Percentiles rank a stretch among this genome's conserved stretches.
Evolutionary conservation across 2,797 vertebrate species (phyloP).

Genomic region (Anolis apletophallus): DNA sequence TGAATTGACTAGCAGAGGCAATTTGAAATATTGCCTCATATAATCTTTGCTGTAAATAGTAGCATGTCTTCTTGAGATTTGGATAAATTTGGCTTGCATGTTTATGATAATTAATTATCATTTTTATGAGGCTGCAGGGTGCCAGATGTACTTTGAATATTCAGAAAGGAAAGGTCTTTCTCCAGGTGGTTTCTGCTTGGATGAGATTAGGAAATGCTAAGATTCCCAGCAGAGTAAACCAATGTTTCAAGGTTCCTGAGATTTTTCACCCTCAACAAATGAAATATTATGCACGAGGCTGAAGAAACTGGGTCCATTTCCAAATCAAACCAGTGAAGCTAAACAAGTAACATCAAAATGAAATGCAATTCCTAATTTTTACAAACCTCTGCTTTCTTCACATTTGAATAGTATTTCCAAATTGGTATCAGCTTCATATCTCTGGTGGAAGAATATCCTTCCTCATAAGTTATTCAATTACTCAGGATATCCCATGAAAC

Average conservation of each 20-base stretch:
- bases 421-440: not conserved
- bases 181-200: slow-evolving; percentile 20
- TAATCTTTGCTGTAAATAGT: not conserved
- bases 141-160: slow-evolving; percentile 15
- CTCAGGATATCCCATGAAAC: not conserved
- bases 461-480: not conserved
- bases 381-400: not conserved
- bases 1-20: not conserved
- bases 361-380: not conserved
- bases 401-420: not conserved
- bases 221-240: slow-evolving; percentile 5
- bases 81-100: slow-evolving; percentile 7
- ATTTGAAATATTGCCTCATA: slow-evolving; percentile 1
- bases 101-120: slow-evolving; percentile 30
- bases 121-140: slow-evolving; percentile 7
- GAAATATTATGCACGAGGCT: not conserved
- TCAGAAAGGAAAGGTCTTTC: not conserved
- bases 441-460: not conserved
- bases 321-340: slow-evolving; percentile 3
- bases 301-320: slow-evolving; percentile 18
- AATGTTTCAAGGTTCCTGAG: not conserved
- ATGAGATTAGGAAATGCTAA: slow-evolving; percentile 29
- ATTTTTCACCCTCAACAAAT: not conserved
- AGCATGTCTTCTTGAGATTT: slow-evolving; percentile 7
- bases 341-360: not conserved